A percentile compares a stretch with the other conserved stretches of the same genome.
phyloP scores from a whole-genome alignment of 1,140 invertebrate species.

The Drosophila subobscura region DNA sequence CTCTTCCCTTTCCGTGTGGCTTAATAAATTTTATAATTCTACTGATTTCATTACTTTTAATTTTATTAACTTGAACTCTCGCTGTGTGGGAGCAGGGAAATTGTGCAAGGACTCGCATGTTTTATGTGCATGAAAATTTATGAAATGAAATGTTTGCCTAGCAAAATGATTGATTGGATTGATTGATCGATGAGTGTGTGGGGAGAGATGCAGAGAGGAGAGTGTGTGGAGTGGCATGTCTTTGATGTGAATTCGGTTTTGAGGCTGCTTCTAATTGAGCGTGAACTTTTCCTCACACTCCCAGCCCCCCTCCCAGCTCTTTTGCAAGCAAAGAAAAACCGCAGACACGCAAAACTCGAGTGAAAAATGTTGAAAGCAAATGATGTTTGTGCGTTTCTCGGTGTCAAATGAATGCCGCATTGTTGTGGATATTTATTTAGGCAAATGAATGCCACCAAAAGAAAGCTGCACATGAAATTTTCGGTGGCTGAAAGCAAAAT shows the following conservation, averaged over 20 bases:
- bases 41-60: constrained; percentile 40
- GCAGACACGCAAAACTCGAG: constrained; percentile 49
- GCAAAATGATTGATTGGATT: constrained; percentile 53
- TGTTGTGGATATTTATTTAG: constrained; percentile 43
- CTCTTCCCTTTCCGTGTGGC: not conserved
- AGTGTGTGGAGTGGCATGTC: constrained; percentile 10
- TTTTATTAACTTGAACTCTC: constrained; percentile 34
- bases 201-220: constrained; percentile 25
- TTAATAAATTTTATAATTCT: constrained; percentile 30
- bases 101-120: constrained; percentile 6
- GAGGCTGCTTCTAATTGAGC: constrained; percentile 57
- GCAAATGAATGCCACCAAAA: constrained; percentile 37
- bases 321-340: constrained; percentile 32
- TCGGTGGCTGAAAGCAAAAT: constrained; percentile 32
- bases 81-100: not conserved
- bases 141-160: constrained; percentile 49
- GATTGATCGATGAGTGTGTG: constrained; percentile 41
- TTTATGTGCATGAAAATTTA: not conserved
- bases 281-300: constrained; percentile 30
- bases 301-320: constrained; percentile 6
- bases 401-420: constrained; percentile 14
- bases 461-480: constrained; percentile 61
- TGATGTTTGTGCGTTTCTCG: constrained; percentile 6
- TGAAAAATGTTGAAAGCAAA: constrained; percentile 50
- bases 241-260: constrained; percentile 52